phyloP scores from a whole-genome alignment of 1,140 invertebrate genomes.

The Aphelenchoides avenae region DNA sequence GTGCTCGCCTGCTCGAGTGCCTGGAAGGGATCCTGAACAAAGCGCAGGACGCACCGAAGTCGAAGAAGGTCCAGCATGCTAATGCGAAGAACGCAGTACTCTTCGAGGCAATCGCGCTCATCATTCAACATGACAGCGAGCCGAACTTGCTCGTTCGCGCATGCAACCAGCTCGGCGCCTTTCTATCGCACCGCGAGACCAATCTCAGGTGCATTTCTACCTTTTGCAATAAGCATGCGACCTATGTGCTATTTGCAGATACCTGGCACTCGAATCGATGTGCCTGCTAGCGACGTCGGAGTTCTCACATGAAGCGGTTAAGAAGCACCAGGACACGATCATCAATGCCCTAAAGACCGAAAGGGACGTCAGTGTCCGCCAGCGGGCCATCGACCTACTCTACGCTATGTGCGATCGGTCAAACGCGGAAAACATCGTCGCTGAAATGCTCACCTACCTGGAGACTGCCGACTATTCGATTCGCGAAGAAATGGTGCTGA shows the following conservation, averaged over 20 bases:
- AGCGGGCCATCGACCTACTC: conserved; percentile 94
- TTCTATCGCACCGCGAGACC: conserved; percentile 95
- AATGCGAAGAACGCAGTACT: conserved; percentile 99
- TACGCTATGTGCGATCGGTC: conserved; percentile 99
- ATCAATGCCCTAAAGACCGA: conserved; percentile 97
- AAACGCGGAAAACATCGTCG: conserved; percentile 98
- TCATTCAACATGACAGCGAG: conserved; percentile 98
- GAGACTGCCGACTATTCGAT: conserved; percentile 99
- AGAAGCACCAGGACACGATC: conserved; percentile 99
- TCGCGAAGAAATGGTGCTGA: conserved; percentile 97
- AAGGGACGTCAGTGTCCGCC: conserved; percentile 94
- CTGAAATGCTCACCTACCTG: conserved; percentile 97
- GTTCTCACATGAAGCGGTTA: conserved; percentile 98
- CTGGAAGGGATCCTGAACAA: conserved; percentile 99
- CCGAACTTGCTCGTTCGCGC: conserved; percentile 92
- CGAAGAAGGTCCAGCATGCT: conserved; percentile 99
- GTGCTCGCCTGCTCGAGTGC: conserved; percentile 92
- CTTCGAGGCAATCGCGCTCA: conserved; percentile 96
- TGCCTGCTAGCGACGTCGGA: conserved; percentile 97
- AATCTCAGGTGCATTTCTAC: conserved; percentile 71
- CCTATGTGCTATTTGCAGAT: conserved; percentile 62
- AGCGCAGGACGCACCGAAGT: conserved; percentile 98
- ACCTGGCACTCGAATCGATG: conserved; percentile 97
- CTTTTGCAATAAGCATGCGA: conserved; percentile 9
- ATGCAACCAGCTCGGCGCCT: conserved; percentile 97